A percentile compares a stretch with the other conserved stretches of the same genome.
phyloP scores from a whole-genome alignment of 2,888 invertebrate genomes.

The Labia minor region DNA sequence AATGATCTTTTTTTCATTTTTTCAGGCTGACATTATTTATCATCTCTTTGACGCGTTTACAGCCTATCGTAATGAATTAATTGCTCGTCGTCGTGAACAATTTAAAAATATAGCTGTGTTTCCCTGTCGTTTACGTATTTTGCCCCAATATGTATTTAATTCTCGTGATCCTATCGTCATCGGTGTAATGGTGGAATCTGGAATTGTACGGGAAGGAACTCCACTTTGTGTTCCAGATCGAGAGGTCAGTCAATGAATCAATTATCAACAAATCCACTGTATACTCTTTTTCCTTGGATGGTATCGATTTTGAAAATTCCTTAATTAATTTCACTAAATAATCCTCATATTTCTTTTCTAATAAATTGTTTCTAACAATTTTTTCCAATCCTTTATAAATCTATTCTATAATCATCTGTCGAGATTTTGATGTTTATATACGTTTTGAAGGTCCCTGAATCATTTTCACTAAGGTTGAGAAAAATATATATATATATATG shows the following conservation, averaged over 20 bases:
- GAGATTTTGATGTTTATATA: too few relatives aligned
- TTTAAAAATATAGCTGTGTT: conserved; percentile 96
- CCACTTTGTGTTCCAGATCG: conserved; percentile 94
- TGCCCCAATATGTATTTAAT: conserved; percentile 91
- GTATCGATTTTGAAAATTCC: not conserved
- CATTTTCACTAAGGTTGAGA: too few relatives aligned
- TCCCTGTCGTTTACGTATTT: conserved; percentile 79
- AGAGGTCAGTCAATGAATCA: conserved; percentile 59
- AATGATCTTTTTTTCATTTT: not conserved
- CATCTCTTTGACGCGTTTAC: conserved; percentile 98
- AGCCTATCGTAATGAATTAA: conserved; percentile 80
- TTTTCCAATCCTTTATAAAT: too few relatives aligned
- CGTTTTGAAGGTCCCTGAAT: too few relatives aligned
- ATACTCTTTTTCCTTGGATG: not conserved
- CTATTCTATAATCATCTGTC: not conserved
- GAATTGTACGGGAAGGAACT: conserved; percentile 89
- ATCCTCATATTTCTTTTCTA: too few relatives aligned
- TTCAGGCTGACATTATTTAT: conserved; percentile 95
- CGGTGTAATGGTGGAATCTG: conserved; percentile 92
- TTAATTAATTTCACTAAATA: not conserved
- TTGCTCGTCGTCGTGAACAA: conserved; percentile 83
- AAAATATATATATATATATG: too few relatives aligned
- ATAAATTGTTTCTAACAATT: too few relatives aligned
- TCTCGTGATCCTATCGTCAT: conserved; percentile 95
- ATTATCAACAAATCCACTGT: too few relatives aligned